Evolutionary conservation across 2,888 invertebrate genomes (phyloP).

Genomic region (Netelia fuscicornis): DNA sequence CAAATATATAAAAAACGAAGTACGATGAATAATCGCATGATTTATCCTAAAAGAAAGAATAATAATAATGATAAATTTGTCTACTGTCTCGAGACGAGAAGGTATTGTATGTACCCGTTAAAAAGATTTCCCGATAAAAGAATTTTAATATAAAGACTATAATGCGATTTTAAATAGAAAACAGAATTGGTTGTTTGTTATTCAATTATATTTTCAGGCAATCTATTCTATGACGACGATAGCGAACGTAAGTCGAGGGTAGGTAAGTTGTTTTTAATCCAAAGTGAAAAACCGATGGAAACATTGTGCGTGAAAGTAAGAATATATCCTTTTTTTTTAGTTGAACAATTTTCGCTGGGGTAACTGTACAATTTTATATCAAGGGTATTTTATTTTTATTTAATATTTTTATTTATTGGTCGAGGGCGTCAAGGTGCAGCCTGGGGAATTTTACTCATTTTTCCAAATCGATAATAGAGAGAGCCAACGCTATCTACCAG

Average conservation of each 20-base stretch:
- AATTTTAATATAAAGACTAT: conserved; percentile 47
- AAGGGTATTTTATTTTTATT: too few relatives aligned
- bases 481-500: too few relatives aligned
- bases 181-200: neutral
- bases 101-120: conserved; percentile 56
- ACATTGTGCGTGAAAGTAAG: neutral
- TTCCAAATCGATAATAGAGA: too few relatives aligned
- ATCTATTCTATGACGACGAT: too few relatives aligned
- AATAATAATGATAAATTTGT: conserved; percentile 15
- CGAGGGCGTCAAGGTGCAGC: too few relatives aligned
- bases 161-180: conserved; percentile 27
- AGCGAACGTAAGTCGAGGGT: too few relatives aligned
- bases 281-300: neutral
- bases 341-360: neutral
- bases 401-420: too few relatives aligned
- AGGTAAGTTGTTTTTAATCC: too few relatives aligned
- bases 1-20: conserved; percentile 68
- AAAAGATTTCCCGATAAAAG: conserved; percentile 55
- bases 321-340: neutral
- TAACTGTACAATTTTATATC: neutral
- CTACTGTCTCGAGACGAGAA: conserved; percentile 18
- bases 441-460: too few relatives aligned
- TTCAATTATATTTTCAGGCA: neutral
- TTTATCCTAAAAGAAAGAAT: conserved; percentile 57
- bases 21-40: conserved; percentile 68